Percentiles rank a stretch among this genome's conserved stretches.
phyloP scores from a whole-genome alignment of 23 tunicate species.

The Oikopleura albicans region DNA sequence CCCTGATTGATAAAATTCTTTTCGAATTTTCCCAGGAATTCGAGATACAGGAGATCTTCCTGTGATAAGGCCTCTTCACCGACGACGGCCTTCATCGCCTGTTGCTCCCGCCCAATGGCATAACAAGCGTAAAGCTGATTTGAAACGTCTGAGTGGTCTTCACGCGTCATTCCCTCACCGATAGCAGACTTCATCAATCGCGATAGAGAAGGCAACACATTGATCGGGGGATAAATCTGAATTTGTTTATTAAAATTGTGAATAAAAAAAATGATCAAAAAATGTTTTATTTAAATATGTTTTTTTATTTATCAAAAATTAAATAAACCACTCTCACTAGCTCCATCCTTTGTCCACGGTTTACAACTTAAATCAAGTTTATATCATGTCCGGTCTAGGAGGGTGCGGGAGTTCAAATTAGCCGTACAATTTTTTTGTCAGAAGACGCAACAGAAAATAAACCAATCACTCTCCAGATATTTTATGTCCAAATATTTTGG shows the following conservation, averaged over 20 bases:
- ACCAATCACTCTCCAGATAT: too few relatives aligned
- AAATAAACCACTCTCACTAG: too few relatives aligned
- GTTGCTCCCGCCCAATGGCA: slow-evolving; percentile 86
- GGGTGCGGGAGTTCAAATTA: too few relatives aligned
- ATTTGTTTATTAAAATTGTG: not conserved
- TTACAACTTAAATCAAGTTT: too few relatives aligned
- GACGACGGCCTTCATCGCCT: slow-evolving; percentile 94
- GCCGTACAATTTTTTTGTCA: too few relatives aligned
- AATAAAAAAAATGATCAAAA: too few relatives aligned
- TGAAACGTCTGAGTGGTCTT: slow-evolving; percentile 86
- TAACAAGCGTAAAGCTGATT: slow-evolving; percentile 91
- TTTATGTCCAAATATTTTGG: too few relatives aligned
- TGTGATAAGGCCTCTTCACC: slow-evolving; percentile 87
- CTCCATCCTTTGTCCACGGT: too few relatives aligned
- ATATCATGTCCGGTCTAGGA: too few relatives aligned
- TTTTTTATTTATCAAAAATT: too few relatives aligned
- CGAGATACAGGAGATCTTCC: slow-evolving; percentile 72
- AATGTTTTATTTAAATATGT: too few relatives aligned
- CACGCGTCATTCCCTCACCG: slow-evolving; percentile 88
- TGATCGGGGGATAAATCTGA: slow-evolving; percentile 59
- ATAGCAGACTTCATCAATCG: slow-evolving; percentile 98
- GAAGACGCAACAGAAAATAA: too few relatives aligned
- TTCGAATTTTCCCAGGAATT: slow-evolving; percentile 66
- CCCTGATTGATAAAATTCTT: slow-evolving; percentile 85
- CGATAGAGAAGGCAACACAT: slow-evolving; percentile 70